Base-by-base conservation (phyloP, 2,888 invertebrate species). In the Cantharis lateralis region DNA sequence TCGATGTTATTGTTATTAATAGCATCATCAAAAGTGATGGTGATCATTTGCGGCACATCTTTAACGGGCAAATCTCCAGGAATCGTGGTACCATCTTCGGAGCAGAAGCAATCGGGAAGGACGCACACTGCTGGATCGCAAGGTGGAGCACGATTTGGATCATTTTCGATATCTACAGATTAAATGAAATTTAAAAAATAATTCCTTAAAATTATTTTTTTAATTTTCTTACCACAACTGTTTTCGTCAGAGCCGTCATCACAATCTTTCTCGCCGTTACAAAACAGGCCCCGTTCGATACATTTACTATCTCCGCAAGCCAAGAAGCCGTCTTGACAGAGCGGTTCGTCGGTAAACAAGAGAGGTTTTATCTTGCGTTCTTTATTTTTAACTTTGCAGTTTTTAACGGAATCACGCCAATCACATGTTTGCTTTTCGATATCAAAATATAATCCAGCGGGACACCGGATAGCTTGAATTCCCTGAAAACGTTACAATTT, bases 1-100 rank as follows among this genome's bases (percentile, higher is more conserved):
- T 96, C 96, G 86, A 97, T 97, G 89, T 97, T 97, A 89, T 97
- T 96, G 89, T 96, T 96, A 88, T 97, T 97, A 88, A 97, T 96
- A 85, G 97, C 97, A 85, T 97, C 97, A 86, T 97, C 97, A 87
- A 97, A 97, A 71, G 97, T 97, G 86, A 97, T 95, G 76, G 96
- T 96, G 86, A 97, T 94, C 97, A 97, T 97, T 90, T 97, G 96
- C 5, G 97, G 97, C 0, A 97, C 95, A 85, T 96, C 95, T 89
- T 93, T 95, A 79, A 93, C 87, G 13, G 95, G 95, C 70, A 96
- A 89, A 85, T 96, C 95, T 13, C 95, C 95, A 79, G 96, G 96
- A 82, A 96, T 94, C 64, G 92, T 90, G 61, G 96, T 96, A 80
- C 96, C 96, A 86, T 96, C 96, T 87, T 96, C 96, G 10, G 96